Evolutionary conservation across 2,888 invertebrate species (phyloP), one percentile per base, ranked within the genome.

Genomic region (Fissipunctia ypsillon): DNA sequence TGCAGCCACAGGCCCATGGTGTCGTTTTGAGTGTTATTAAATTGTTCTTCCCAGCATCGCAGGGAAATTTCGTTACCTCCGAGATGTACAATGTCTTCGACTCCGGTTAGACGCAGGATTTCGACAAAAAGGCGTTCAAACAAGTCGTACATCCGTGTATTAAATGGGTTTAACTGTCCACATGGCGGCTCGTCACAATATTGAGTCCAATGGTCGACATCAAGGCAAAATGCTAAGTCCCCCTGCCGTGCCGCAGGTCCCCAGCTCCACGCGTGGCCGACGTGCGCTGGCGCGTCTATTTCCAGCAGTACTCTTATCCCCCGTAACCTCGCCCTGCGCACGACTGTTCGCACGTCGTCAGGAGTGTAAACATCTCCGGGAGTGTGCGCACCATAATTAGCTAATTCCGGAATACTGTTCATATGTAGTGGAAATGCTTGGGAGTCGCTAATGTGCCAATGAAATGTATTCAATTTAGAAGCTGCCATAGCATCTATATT

Each of bases 361-460:
- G 97, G 93, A 1, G 97, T 97, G 87, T 98, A 98, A 2, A 97
- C 96, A 84, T 97, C 97, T 50, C 97, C 97, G 74, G 98, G 97
- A 22, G 98, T 97, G 88, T 98, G 98, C 0, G 99, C 98, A 35
- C 99, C 99, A 90, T 97, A 97, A 65, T 97, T 96, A 0, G 98
- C 97, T 90, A 98, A 94, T 89, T 98, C 97, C 0, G 98, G 98
- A 77, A 97, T 97, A 79, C 97, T 96, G 28, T 97, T 97, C 71
- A 98, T 97, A 78, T 97, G 97, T 90, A 98, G 97, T 0, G 99
- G 99, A 95, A 99, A 99, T 78, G 98, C 98, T 92, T 99, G 98
- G 6, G 98, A 98, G 91, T 99, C 99, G 2, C 97, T 97, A 38
- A 98, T 96, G 88, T 98, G 98, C 99, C 99, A 99, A 91, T 99